Evolutionary conservation across 2,113 vertebrate species (phyloP).

Genomic region (Elaphurus davidianus): DNA sequence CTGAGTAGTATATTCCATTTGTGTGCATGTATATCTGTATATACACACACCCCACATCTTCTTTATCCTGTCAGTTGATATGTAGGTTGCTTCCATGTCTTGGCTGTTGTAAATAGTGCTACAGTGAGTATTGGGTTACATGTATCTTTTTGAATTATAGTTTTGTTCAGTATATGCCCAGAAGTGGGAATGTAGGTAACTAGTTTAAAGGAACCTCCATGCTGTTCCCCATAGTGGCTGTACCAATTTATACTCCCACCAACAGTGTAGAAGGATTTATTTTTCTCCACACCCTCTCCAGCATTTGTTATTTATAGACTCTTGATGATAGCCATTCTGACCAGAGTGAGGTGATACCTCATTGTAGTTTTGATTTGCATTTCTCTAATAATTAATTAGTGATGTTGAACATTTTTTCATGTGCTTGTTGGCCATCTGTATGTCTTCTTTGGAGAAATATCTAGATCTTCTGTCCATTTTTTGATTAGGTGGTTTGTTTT

Average conservation of each 20-base stretch:
- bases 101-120: not conserved
- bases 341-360: not conserved
- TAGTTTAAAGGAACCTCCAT: not conserved
- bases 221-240: not conserved
- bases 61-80: not conserved
- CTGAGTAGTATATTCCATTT: not conserved
- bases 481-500: not conserved
- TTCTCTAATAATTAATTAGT: not conserved
- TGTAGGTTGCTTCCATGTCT: not conserved
- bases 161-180: not conserved
- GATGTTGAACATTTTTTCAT: not conserved
- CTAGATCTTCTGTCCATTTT: not conserved
- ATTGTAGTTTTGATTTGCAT: not conserved
- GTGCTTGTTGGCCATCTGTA: not conserved
- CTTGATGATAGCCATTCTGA: not conserved
- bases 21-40: not conserved
- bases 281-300: not conserved
- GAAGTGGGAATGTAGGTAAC: not conserved
- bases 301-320: not conserved
- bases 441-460: not conserved
- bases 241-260: not conserved
- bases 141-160: not conserved
- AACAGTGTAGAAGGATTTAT: not conserved
- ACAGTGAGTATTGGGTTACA: not conserved
- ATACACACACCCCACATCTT: not conserved